These are phyloP conservation scores for Excalfactoria chinensis DNA, from an alignment of 2,113 vertebrate genomes.

Conservation along the genomic window DNA sequence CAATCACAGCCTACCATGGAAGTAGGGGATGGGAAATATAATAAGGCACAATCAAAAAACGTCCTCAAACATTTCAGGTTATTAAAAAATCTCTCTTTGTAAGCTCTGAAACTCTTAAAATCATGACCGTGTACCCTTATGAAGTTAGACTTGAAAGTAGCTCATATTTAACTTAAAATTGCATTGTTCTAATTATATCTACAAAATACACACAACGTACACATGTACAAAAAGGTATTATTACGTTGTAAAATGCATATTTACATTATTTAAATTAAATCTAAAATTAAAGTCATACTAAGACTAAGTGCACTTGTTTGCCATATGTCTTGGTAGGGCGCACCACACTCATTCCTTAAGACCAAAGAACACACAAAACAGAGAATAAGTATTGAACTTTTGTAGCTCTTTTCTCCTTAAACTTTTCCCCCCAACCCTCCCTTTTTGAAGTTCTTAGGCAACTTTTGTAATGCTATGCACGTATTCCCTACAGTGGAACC, in stretches of 20 bases:
- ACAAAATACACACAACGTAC: neutral
- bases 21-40: constrained; percentile 5
- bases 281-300: constrained; percentile 1
- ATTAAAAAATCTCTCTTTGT: neutral
- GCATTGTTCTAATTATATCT: constrained; percentile 19
- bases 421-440: no score
- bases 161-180: constrained; percentile 3
- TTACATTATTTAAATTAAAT: constrained; percentile 11
- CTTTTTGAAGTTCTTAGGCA: neutral
- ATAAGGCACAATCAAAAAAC: constrained; percentile 31
- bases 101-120: neutral
- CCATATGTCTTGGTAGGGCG: neutral
- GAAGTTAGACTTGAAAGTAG: neutral
- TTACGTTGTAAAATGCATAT: neutral
- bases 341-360: neutral
- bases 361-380: neutral
- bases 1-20: constrained; percentile 8
- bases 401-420: neutral
- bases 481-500: accelerated
- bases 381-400: neutral
- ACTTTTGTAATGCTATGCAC: neutral
- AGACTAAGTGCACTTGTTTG: neutral
- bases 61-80: constrained; percentile 24
- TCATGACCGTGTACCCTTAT: neutral
- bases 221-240: neutral